Evolutionary conservation across 92 coral and sea anemone genomes (phyloP), one percentile per base, ranked within the genome.

Genomic region (Parazoanthus swiftii): DNA sequence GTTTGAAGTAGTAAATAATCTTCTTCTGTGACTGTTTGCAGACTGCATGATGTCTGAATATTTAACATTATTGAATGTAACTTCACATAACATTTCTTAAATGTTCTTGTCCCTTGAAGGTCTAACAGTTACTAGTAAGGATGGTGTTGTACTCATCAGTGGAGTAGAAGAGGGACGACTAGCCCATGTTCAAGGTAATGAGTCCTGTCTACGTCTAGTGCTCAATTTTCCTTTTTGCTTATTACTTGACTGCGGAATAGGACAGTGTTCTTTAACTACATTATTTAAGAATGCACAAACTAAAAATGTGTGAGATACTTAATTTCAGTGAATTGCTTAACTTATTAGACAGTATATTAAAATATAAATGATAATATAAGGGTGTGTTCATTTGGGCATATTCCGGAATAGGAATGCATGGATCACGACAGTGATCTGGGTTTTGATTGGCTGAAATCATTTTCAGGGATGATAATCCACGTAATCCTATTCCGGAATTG

Each of bases 111-210:
- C 37, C 81, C 8, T 76, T 9, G 2, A 75, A 95, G 98, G 98
- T 80, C 77, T 95, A 13, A 88, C 95, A 20, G 95, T 95, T 74
- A 86, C 90, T 33, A 91, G 92, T 82, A 89, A 86, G 63, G 91
- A 94, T 71, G 98, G 92, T 68, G 79, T 42, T 67, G 85, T 97
- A 54, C 89, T 94, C 86, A 92, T 97, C 86, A 95, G 95, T 88
- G 91, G 80, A 18, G 98, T 97, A 35, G 90, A 95, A 59, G 92
- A 94, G 68, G 99, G 99, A 26, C 91, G 98, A 42, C 90, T 93
- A 16, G 94, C 97, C 13, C 95, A 97, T 72, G 95, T 95, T 43
- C 98, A 95, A 88, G 99, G 99, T 96, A 92, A 15, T 75, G 38
- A 65, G 16, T 74, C 16, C 43, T 11, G 6, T 9, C 33, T 16